These are phyloP conservation scores for Neria commutata DNA, from an alignment of 2,888 invertebrate genomes.

Conservation along the genomic window DNA sequence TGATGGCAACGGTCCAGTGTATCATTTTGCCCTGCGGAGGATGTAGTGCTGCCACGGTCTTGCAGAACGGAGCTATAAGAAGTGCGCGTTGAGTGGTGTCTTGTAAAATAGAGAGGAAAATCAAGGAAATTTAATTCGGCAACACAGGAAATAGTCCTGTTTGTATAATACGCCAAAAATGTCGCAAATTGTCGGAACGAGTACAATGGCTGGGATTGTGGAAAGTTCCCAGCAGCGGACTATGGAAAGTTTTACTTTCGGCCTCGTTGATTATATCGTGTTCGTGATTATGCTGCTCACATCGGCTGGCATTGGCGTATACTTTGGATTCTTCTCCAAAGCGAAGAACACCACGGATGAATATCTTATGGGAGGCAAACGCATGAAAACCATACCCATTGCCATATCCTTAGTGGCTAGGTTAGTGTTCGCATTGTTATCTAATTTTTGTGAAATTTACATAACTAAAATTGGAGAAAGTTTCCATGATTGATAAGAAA, in stretches of 20 bases:
- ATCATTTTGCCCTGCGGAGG: too few relatives aligned
- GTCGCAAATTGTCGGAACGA: constrained; percentile 1
- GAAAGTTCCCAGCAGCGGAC: constrained; percentile 7
- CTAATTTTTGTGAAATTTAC: too few relatives aligned
- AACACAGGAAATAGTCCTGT: not conserved
- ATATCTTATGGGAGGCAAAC: constrained; percentile 66
- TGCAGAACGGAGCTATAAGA: too few relatives aligned
- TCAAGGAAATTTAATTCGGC: constrained; percentile 11
- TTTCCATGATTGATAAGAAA: too few relatives aligned
- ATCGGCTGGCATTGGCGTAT: constrained; percentile 67
- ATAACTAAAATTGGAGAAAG: too few relatives aligned
- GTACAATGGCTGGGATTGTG: constrained; percentile 12
- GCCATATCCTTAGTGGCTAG: constrained; percentile 69
- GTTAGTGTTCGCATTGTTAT: constrained; percentile 36
- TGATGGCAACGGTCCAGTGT: too few relatives aligned
- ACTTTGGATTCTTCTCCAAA: constrained; percentile 65
- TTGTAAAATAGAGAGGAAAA: too few relatives aligned
- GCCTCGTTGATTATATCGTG: constrained; percentile 64
- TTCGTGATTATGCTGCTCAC: constrained; percentile 64
- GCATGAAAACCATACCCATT: constrained; percentile 67
- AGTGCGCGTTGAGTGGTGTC: too few relatives aligned
- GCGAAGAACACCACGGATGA: constrained; percentile 64
- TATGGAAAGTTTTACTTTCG: constrained; percentile 47
- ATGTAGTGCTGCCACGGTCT: too few relatives aligned
- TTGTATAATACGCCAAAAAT: too few relatives aligned